phyloP scores from a whole-genome alignment of 2,797 vertebrate genomes.

The Acanthiza pusilla region DNA sequence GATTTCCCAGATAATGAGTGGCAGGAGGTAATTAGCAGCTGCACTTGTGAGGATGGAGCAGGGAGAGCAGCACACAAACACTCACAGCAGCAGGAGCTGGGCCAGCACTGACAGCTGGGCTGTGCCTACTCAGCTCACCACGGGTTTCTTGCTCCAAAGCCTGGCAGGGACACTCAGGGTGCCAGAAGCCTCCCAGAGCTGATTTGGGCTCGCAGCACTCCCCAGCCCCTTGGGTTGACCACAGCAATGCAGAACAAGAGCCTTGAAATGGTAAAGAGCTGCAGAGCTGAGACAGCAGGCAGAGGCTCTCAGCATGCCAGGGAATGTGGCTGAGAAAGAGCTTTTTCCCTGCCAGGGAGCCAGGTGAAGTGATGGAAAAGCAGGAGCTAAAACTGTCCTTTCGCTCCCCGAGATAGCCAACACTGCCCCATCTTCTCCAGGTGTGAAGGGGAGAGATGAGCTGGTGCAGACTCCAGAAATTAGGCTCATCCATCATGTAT shows the following conservation, averaged over 20 bases:
- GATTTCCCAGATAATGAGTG: neutral
- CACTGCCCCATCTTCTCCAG: neutral
- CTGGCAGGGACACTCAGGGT: neutral
- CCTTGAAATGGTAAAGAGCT: neutral
- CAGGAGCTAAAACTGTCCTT: neutral
- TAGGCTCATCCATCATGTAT: accelerated
- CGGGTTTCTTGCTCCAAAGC: neutral
- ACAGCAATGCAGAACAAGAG: neutral
- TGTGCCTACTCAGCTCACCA: neutral
- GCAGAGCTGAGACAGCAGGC: neutral
- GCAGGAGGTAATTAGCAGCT: neutral
- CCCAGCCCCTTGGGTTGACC: neutral
- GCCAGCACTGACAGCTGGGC: neutral
- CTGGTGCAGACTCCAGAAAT: neutral
- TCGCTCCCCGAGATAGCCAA: accelerated
- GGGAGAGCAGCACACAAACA: neutral
- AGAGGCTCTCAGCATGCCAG: accelerated
- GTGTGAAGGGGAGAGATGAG: neutral
- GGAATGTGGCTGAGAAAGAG: neutral
- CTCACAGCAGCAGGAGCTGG: neutral
- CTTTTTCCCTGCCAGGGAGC: neutral
- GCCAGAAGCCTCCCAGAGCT: neutral
- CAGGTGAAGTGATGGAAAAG: neutral
- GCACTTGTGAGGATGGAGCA: neutral
- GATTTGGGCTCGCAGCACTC: neutral